phyloP scores from a whole-genome alignment of 2,113 vertebrate species.

The Eulemur rufifrons region DNA sequence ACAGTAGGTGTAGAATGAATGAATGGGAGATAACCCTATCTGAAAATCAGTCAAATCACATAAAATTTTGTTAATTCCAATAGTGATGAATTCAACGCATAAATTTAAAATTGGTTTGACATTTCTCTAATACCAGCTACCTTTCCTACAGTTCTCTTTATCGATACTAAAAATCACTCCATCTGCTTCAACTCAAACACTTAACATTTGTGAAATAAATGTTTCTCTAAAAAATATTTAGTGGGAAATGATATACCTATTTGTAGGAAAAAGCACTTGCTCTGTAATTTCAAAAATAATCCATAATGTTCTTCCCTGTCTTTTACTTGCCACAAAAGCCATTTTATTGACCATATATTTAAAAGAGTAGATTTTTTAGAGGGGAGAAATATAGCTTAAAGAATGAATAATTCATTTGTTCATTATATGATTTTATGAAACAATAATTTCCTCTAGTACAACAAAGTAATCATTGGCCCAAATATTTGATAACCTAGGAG shows the following conservation, averaged over 20 bases:
- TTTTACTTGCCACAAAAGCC: neutral
- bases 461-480: neutral
- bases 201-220: conserved; percentile 1
- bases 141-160: neutral
- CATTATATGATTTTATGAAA: conserved; percentile 6
- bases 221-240: neutral
- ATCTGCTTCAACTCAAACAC: neutral
- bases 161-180: neutral
- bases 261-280: neutral
- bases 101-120: neutral
- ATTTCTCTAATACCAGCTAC: neutral
- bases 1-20: neutral
- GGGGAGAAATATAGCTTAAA: neutral
- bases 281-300: conserved; percentile 4
- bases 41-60: neutral
- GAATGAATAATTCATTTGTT: neutral
- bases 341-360: neutral
- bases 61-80: neutral
- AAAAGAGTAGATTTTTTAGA: neutral
- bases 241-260: neutral
- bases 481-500: conserved; percentile 66
- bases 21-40: neutral
- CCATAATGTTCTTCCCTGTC: neutral
- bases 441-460: conserved; percentile 22
- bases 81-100: neutral